Percentiles rank a stretch among this genome's conserved stretches.
Evolutionary conservation across 2,113 vertebrate species (phyloP).

Genomic region (Albula goreensis): DNA sequence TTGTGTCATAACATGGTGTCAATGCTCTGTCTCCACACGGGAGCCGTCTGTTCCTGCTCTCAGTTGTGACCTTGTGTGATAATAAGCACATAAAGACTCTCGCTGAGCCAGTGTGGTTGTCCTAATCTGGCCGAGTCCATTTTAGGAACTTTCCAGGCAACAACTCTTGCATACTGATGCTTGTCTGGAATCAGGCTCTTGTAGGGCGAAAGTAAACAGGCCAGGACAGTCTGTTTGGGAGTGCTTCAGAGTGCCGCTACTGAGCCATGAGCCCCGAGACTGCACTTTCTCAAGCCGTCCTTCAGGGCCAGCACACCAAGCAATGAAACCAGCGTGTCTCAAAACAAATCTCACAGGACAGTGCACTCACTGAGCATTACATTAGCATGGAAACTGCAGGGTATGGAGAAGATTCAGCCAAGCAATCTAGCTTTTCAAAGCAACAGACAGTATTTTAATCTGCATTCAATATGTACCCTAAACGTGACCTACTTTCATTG

Average conservation of each 20-base stretch:
- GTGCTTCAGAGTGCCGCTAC: background rate
- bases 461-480: background rate
- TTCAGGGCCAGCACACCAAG: background rate
- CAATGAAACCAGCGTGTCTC: background rate
- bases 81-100: background rate
- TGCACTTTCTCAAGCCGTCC: background rate
- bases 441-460: background rate
- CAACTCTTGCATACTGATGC: background rate
- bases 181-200: background rate
- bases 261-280: background rate
- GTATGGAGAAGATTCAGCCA: background rate
- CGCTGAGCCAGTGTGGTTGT: background rate
- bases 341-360: background rate
- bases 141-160: background rate
- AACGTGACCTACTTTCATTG: background rate
- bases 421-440: background rate
- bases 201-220: background rate
- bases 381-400: background rate
- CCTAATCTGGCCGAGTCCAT: background rate
- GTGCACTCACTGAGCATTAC: background rate
- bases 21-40: constrained; percentile 1
- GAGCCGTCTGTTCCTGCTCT: background rate
- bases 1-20: background rate
- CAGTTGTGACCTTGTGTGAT: background rate
- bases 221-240: constrained; percentile 2